Evolutionary conservation across 1,140 invertebrate genomes (phyloP).

Genomic region (Oryzaephilus surinamensis): DNA sequence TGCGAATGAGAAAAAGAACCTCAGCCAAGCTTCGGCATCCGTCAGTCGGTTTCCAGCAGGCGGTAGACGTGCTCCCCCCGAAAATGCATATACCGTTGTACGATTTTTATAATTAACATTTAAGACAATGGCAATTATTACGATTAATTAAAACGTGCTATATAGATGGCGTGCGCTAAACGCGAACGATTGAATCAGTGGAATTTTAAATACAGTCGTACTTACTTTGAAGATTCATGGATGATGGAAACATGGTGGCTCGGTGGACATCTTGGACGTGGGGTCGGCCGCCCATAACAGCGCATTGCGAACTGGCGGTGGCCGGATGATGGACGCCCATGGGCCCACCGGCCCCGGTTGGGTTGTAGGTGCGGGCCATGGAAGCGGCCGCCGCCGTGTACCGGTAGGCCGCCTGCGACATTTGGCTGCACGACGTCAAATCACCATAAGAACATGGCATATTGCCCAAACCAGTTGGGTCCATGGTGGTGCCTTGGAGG

Average conservation of each 20-base stretch:
- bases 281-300: conserved; percentile 46
- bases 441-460: conserved; percentile 75
- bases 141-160: neutral
- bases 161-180: neutral
- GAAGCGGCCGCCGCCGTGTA: conserved; percentile 51
- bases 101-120: too few species aligned
- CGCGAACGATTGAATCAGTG: neutral
- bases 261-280: conserved; percentile 46
- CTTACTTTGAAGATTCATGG: conserved; percentile 56
- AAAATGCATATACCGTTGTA: too few species aligned
- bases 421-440: conserved; percentile 74
- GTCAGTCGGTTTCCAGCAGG: conserved; percentile 24
- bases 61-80: conserved; percentile 17
- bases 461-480: conserved; percentile 46
- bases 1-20: conserved; percentile 35
- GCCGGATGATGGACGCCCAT: conserved; percentile 41
- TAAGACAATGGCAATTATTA: too few species aligned
- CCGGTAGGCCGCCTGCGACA: conserved; percentile 65
- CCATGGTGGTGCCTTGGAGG: conserved; percentile 49
- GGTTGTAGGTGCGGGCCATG: conserved; percentile 40
- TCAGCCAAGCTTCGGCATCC: conserved; percentile 22
- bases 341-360: conserved; percentile 36
- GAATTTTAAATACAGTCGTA: too few species aligned
- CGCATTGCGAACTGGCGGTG: conserved; percentile 43
- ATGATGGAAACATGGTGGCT: conserved; percentile 50